Conservation (phyloP, 2,888 invertebrate genomes). For the Ennomos quercinarius region DNA sequence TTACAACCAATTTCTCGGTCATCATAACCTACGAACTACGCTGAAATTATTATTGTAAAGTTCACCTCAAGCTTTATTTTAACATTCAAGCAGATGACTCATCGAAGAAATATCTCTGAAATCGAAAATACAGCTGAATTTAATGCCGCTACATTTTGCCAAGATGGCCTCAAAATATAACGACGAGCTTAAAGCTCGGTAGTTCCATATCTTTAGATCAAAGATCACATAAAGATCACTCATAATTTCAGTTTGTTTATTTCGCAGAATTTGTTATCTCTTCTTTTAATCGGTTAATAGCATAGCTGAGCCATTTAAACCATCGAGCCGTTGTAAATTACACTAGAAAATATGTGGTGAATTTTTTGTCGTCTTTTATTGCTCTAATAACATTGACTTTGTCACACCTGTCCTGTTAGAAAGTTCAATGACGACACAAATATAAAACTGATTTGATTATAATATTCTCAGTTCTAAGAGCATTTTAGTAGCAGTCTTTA, state of each 20-base stretch:
- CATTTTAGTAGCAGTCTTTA: no score
- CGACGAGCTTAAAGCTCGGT: conserved; percentile 12
- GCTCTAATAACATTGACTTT: no score
- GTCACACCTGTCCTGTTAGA: no score
- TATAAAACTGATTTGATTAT: no score
- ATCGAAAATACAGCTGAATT: conserved; percentile 11
- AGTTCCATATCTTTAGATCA: conserved; percentile 36
- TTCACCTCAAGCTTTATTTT: background rate
- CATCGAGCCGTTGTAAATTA: conserved; percentile 6
- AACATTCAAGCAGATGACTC: background rate
- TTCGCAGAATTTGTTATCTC: conserved; percentile 42
- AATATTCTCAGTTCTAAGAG: no score
- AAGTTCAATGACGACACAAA: no score
- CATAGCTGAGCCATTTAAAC: conserved; percentile 45
- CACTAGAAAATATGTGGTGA: conserved; percentile 13
- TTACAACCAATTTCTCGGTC: background rate
- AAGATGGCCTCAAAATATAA: conserved; percentile 18
- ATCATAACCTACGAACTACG: background rate
- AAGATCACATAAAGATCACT: conserved; percentile 33
- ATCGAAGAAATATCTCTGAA: conserved; percentile 1
- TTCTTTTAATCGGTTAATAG: conserved; percentile 40
- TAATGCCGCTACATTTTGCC: conserved; percentile 9
- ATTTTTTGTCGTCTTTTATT: conserved; percentile 1
- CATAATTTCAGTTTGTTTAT: conserved; percentile 39
- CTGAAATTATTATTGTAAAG: no score